A percentile compares a stretch with the other conserved stretches of the same genome.
Evolutionary conservation across 1,140 invertebrate genomes (phyloP).

Genomic region (Cheumatopsyche charites): DNA sequence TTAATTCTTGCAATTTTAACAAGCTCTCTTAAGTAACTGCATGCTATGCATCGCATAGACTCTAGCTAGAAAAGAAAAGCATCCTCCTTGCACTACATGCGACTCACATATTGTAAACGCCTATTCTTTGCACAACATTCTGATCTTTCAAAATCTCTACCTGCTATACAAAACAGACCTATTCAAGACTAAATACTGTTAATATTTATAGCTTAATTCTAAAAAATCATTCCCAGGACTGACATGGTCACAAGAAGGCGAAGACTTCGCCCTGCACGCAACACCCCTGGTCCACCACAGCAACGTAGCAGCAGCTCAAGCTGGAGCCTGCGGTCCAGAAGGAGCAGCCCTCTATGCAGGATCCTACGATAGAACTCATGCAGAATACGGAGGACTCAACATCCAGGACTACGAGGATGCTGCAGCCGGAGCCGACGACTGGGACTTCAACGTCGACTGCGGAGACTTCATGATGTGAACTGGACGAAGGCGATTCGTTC

Average conservation of each 20-base stretch:
- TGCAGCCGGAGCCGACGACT: conserved; percentile 64
- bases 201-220: neutral
- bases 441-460: conserved; percentile 67
- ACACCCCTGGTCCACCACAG: conserved; percentile 66
- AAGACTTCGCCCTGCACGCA: conserved; percentile 66
- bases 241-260: conserved; percentile 67
- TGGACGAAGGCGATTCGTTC: neutral
- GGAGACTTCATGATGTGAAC: conserved; percentile 68
- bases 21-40: no score
- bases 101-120: no score
- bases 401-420: conserved; percentile 62
- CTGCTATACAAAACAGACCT: no score
- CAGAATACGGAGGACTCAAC: conserved; percentile 61
- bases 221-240: conserved; percentile 53
- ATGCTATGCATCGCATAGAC: no score
- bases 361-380: conserved; percentile 64
- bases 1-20: no score
- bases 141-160: no score
- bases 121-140: no score
- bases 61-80: no score
- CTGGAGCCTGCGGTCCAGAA: conserved; percentile 57
- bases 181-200: no score
- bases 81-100: no score
- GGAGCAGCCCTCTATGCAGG: conserved; percentile 66
- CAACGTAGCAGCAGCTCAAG: conserved; percentile 63